A percentile compares a stretch with the other conserved stretches of the same genome.
phyloP scores from a whole-genome alignment of 2,797 vertebrate genomes.

The Sarcophilus harrisii region DNA sequence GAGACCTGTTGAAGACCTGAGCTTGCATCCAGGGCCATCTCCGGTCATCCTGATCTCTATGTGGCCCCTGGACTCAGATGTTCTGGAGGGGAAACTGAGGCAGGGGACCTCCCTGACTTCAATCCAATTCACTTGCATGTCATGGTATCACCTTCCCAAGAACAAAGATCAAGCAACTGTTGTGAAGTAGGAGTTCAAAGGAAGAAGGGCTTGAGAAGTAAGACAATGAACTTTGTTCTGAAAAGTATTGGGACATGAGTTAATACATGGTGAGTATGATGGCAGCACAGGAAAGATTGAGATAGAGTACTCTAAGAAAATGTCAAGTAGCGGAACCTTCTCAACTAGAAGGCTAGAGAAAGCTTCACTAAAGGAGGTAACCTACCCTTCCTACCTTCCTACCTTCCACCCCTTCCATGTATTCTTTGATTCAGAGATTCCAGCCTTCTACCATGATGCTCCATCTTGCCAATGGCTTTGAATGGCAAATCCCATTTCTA shows the following conservation, averaged over 20 bases:
- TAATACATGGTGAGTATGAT: neutral
- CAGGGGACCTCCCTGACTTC: too few species aligned
- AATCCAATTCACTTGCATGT: too few species aligned
- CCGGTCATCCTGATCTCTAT: too few species aligned
- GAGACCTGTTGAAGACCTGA: too few species aligned
- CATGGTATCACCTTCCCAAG: too few species aligned
- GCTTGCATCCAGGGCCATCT: too few species aligned
- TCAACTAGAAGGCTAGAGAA: neutral
- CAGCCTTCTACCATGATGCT: neutral
- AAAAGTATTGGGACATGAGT: neutral
- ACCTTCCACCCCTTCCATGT: neutral
- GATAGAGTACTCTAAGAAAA: neutral
- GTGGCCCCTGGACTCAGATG: too few species aligned
- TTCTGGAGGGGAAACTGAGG: too few species aligned
- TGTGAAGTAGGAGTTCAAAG: neutral
- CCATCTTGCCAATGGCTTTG: neutral
- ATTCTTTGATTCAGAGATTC: neutral
- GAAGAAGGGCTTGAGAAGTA: neutral
- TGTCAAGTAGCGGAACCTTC: neutral
- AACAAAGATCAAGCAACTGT: too few species aligned
- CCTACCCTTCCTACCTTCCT: accelerated
- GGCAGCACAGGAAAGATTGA: neutral
- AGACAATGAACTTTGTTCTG: neutral
- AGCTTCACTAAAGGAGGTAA: neutral
- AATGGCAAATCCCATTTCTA: neutral